phyloP scores from a whole-genome alignment of 1,140 invertebrate species.

The Drosophila watanabei region DNA sequence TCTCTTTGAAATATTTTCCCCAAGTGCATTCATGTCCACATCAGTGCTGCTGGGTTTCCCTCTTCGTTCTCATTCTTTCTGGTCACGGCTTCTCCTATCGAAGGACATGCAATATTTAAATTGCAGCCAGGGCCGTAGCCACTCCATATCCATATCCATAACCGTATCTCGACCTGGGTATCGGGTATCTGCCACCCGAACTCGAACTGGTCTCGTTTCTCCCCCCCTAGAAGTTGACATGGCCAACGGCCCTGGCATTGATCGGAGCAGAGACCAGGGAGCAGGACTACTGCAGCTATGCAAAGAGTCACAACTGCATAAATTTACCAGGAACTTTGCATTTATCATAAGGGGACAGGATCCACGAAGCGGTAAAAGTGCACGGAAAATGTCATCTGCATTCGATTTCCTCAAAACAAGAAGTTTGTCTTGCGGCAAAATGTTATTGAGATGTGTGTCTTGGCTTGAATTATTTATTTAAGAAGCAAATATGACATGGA shows the following conservation, averaged over 20 bases:
- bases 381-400: constrained; percentile 54
- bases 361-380: constrained; percentile 8
- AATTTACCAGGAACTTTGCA: constrained; percentile 48
- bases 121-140: constrained; percentile 57
- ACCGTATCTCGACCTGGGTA: constrained; percentile 39
- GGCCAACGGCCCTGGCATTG: constrained; percentile 76
- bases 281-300: constrained; percentile 15
- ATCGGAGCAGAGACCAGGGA: constrained; percentile 36
- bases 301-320: constrained; percentile 64
- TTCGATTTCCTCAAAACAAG: constrained; percentile 25
- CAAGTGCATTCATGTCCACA: constrained; percentile 18
- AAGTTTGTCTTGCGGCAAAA: neutral
- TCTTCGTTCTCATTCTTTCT: constrained; percentile 27
- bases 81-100: constrained; percentile 43
- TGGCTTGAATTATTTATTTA: neutral
- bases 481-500: neutral
- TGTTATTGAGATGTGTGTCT: neutral
- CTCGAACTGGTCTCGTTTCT: constrained; percentile 8
- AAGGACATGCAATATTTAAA: constrained; percentile 79
- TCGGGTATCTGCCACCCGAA: constrained; percentile 31
- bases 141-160: constrained; percentile 57
- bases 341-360: constrained; percentile 43
- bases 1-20: neutral
- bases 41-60: constrained; percentile 5
- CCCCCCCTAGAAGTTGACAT: constrained; percentile 56